Conservation (phyloP, 2,888 invertebrate genomes). For the Bimastos eiseni region DNA sequence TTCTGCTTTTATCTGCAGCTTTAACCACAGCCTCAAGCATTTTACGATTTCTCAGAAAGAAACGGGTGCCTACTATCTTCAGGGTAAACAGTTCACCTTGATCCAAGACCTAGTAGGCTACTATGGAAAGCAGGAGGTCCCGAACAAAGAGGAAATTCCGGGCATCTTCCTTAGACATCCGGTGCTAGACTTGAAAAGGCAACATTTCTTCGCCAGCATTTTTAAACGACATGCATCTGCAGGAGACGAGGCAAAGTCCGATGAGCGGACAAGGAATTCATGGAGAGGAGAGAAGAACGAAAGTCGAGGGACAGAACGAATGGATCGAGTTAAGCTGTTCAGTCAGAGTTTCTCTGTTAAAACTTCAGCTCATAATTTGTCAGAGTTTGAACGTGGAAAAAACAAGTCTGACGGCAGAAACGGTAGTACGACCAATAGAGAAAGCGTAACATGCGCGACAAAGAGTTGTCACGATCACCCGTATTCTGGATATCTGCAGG, state of each 20-base stretch:
- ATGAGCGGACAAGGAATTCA: neutral
- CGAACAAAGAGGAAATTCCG: neutral
- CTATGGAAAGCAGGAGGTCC: neutral
- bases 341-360: neutral
- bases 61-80: neutral
- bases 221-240: neutral
- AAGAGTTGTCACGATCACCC: neutral
- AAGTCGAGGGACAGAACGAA: neutral
- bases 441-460: neutral
- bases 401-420: neutral
- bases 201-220: neutral
- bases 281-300: neutral
- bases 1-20: neutral
- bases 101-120: neutral
- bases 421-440: neutral
- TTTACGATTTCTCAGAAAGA: slow-evolving; percentile 17
- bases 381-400: neutral
- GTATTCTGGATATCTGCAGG: neutral
- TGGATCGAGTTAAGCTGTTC: neutral
- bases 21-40: neutral
- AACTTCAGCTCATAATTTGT: neutral
- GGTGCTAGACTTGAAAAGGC: neutral
- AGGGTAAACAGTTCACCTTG: neutral
- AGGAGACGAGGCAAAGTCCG: neutral
- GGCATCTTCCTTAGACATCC: neutral